Conservation (phyloP, 2,888 invertebrate genomes). For the Tipula unca region DNA sequence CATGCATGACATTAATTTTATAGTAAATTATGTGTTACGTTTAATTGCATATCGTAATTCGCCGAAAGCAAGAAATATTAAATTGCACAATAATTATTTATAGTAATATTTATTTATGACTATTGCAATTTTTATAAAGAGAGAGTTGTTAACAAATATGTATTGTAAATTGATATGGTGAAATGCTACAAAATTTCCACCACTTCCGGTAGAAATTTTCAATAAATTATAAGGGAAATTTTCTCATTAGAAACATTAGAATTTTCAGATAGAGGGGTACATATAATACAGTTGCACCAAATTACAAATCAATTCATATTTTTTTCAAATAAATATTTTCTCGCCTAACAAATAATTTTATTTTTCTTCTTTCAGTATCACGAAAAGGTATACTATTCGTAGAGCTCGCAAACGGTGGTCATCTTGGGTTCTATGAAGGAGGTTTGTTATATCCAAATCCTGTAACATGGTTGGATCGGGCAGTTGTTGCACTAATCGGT, state of each 20-base stretch:
- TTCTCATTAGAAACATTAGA: too few species aligned
- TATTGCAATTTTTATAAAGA: neutral
- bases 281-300: too few species aligned
- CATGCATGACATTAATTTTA: neutral
- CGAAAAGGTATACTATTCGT: conserved; percentile 63
- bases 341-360: too few species aligned
- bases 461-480: conserved; percentile 87
- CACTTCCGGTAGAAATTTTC: too few species aligned
- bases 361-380: conserved; percentile 46
- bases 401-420: conserved; percentile 85
- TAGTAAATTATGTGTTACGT: neutral
- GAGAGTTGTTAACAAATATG: neutral
- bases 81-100: neutral
- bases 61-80: neutral
- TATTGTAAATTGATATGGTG: too few species aligned
- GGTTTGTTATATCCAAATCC: conserved; percentile 79
- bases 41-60: neutral
- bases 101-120: neutral
- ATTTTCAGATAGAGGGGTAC: too few species aligned
- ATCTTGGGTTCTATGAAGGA: conserved; percentile 91
- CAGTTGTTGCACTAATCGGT: conserved; percentile 72
- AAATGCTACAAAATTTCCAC: too few species aligned
- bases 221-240: too few species aligned
- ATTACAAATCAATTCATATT: too few species aligned
- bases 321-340: too few species aligned